Percentiles rank a stretch among this genome's conserved stretches.
Evolutionary conservation across 2,888 invertebrate genomes (phyloP).

Genomic region (Cheilosia grossa): DNA sequence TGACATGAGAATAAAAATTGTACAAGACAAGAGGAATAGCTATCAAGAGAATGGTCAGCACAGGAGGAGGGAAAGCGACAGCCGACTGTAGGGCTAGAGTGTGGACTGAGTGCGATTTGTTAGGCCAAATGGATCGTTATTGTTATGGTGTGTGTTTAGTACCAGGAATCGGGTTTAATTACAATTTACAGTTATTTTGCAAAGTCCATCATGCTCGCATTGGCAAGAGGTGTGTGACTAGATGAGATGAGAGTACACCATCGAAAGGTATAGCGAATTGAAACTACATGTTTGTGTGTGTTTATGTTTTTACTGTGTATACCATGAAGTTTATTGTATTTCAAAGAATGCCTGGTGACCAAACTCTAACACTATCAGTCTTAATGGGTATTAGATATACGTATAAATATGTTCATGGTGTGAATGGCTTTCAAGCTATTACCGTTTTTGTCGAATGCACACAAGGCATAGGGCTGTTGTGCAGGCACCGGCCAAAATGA

Average conservation of each 20-base stretch:
- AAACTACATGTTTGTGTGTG: conserved; percentile 68
- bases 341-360: conserved; percentile 60
- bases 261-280: conserved; percentile 52
- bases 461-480: conserved; percentile 91
- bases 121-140: conserved; percentile 54
- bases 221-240: not conserved
- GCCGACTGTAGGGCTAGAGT: conserved; percentile 46
- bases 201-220: conserved; percentile 60
- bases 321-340: conserved; percentile 54
- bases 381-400: conserved; percentile 59
- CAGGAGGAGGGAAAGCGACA: not conserved
- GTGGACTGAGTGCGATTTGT: conserved; percentile 18
- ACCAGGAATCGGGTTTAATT: conserved; percentile 67
- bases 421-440: conserved; percentile 72
- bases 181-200: conserved; percentile 71
- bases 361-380: conserved; percentile 74
- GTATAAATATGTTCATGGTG: conserved; percentile 36
- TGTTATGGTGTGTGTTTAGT: conserved; percentile 2
- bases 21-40: conserved; percentile 12
- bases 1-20: conserved; percentile 60
- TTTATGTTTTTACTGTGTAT: conserved; percentile 35
- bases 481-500: conserved; percentile 92
- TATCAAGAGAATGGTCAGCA: conserved; percentile 5
- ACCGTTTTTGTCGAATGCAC: conserved; percentile 86
- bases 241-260: not conserved